These are phyloP conservation scores for Lordiphosa stackelbergi DNA, from an alignment of 1,140 invertebrate genomes.

Conservation along the genomic window DNA sequence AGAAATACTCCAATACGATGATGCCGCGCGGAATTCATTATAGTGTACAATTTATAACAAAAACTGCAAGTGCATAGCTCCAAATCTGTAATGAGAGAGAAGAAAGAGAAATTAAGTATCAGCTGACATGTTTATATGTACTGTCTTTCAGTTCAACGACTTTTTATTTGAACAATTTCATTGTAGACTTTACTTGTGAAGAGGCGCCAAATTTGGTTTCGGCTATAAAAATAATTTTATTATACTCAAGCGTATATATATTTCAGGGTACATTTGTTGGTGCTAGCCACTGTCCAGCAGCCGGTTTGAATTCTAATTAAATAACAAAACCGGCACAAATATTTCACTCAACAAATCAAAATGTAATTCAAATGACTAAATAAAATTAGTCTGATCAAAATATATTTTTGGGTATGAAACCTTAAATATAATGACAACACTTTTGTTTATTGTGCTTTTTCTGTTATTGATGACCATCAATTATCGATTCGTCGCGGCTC, in stretches of 20 bases:
- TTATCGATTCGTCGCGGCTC: too few species aligned
- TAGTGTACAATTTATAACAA: constrained; percentile 63
- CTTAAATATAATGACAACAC: too few species aligned
- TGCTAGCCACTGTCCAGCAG: constrained; percentile 20
- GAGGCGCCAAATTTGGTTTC: not conserved
- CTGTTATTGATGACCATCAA: too few species aligned
- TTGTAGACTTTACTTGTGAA: not conserved
- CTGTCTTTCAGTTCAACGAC: not conserved
- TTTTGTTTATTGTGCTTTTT: too few species aligned
- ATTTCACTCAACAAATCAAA: constrained; percentile 35
- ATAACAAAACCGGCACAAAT: constrained; percentile 40
- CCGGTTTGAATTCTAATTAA: constrained; percentile 62
- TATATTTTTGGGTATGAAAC: not conserved
- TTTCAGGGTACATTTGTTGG: not conserved
- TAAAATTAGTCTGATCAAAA: not conserved
- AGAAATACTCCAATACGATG: constrained; percentile 77
- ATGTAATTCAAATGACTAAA: constrained; percentile 22
- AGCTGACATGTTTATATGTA: not conserved
- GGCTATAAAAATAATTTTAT: too few species aligned
- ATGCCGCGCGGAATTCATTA: constrained; percentile 76
- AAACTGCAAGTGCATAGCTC: constrained; percentile 55
- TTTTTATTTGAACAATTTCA: not conserved
- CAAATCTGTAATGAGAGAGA: constrained; percentile 7
- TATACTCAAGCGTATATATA: constrained; percentile 18
- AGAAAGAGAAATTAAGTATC: not conserved